These are phyloP conservation scores for Ptiloglossa arizonensis DNA, from an alignment of 1,140 invertebrate species.

Conservation along the genomic window DNA sequence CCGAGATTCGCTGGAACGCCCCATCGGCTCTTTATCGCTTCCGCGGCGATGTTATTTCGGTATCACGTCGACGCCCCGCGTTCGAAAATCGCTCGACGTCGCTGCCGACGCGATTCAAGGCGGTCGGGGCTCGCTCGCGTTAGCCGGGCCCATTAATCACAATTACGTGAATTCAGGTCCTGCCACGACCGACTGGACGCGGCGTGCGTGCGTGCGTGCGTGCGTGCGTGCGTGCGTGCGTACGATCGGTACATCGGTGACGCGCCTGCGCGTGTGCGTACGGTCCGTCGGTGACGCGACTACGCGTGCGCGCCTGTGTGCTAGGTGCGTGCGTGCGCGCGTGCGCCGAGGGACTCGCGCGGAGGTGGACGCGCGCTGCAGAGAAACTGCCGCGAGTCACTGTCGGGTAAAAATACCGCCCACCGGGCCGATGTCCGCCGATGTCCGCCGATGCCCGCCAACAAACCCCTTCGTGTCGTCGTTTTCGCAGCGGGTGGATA, in stretches of 20 bases:
- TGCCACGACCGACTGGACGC: conserved; percentile 20
- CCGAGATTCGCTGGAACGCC: conserved; percentile 20
- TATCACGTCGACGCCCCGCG: conserved; percentile 50
- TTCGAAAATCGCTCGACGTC: conserved; percentile 70
- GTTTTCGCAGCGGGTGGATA: conserved; percentile 62
- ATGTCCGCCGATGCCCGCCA: conserved; percentile 57
- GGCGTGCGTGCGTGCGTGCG: conserved; percentile 27
- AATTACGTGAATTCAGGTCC: conserved; percentile 79
- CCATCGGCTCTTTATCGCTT: conserved; percentile 19
- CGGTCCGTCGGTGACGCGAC: conserved; percentile 1
- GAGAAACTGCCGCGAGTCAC: conserved; percentile 67
- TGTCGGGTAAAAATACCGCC: conserved; percentile 68
- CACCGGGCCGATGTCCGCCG: conserved; percentile 62
- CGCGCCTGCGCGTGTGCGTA: conserved; percentile 6
- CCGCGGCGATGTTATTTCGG: conserved; percentile 48
- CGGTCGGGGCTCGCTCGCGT: conserved; percentile 64
- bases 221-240: conserved; percentile 11
- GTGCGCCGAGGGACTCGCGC: conserved; percentile 29
- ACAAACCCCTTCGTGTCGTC: conserved; percentile 62
- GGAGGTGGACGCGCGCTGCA: conserved; percentile 47
- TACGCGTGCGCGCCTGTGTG: background rate
- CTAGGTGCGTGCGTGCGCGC: conserved; percentile 4
- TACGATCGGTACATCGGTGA: conserved; percentile 5
- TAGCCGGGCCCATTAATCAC: conserved; percentile 78
- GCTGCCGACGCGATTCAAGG: conserved; percentile 67